Conservation (phyloP, 2,888 invertebrate genomes). For the Drosophila pegasa region DNA sequence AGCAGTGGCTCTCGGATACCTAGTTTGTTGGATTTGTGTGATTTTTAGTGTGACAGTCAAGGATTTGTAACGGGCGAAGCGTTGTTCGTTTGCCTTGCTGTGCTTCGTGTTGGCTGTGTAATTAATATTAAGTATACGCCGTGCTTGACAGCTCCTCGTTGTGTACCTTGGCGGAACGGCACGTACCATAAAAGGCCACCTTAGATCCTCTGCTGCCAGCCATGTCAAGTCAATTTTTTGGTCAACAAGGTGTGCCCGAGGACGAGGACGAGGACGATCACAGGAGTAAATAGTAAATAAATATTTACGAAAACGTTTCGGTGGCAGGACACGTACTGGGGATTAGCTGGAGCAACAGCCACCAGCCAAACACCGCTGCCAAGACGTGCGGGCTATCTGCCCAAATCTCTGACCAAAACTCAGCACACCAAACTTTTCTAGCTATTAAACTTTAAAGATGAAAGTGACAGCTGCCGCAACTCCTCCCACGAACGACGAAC, state of each 20-base stretch:
- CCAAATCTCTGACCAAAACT: slow-evolving; percentile 62
- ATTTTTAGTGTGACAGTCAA: slow-evolving; percentile 38
- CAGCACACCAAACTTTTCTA: slow-evolving; percentile 53
- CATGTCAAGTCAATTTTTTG: slow-evolving; percentile 62
- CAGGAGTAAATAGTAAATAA: slow-evolving; percentile 77
- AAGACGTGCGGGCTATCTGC: slow-evolving; percentile 61
- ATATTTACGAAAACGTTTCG: slow-evolving; percentile 75
- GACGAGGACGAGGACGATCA: slow-evolving; percentile 40
- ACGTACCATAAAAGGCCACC: slow-evolving; percentile 64
- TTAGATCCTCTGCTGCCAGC: slow-evolving; percentile 46
- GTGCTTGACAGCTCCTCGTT: slow-evolving; percentile 72
- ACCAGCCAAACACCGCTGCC: slow-evolving; percentile 24
- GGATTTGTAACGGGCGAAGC: slow-evolving; percentile 49
- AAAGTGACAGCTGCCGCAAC: slow-evolving; percentile 67
- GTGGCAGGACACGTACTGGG: slow-evolving; percentile 73
- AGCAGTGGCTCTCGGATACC: neutral
- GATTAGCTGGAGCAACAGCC: slow-evolving; percentile 62
- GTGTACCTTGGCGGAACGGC: slow-evolving; percentile 47
- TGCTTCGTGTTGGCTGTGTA: slow-evolving; percentile 50
- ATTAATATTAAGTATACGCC: slow-evolving; percentile 77
- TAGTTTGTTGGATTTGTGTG: slow-evolving; percentile 34
- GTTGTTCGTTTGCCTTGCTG: slow-evolving; percentile 38
- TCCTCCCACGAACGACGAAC: too few relatives aligned
- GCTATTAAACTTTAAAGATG: slow-evolving; percentile 76
- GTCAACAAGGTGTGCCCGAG: slow-evolving; percentile 63